phyloP scores from a whole-genome alignment of 2,113 vertebrate species.

The Neotoma lepida region DNA sequence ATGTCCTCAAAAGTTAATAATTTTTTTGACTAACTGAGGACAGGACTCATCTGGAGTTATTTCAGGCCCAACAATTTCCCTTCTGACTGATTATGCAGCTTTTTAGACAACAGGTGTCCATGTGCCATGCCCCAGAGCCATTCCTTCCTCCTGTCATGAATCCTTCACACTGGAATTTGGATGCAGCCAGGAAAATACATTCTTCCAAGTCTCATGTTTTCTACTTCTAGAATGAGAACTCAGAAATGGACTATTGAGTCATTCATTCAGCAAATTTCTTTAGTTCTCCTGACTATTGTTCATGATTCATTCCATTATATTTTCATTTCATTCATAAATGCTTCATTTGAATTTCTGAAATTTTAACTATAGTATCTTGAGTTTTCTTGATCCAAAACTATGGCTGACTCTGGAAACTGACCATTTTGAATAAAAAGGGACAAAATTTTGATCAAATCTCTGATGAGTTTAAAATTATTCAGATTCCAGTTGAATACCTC shows the following conservation, averaged over 20 bases:
- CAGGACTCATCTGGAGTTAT: neutral
- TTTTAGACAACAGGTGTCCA: neutral
- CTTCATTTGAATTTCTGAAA: neutral
- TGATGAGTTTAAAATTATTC: slow-evolving; percentile 2
- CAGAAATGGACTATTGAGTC: neutral
- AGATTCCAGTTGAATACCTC: neutral
- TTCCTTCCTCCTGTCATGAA: neutral
- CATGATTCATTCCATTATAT: neutral
- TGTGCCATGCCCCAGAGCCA: neutral
- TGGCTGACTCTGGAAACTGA: neutral
- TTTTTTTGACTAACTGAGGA: neutral
- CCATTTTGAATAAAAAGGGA: neutral
- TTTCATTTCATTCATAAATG: slow-evolving; percentile 8
- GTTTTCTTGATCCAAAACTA: neutral
- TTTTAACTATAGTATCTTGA: neutral
- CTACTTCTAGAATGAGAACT: neutral
- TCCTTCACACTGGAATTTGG: slow-evolving; percentile 33
- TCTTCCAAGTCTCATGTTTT: slow-evolving; percentile 37
- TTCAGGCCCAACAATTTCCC: slow-evolving; percentile 27
- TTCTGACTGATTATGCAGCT: neutral
- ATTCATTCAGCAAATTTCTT: slow-evolving; percentile 15
- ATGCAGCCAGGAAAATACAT: neutral
- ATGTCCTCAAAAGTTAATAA: slow-evolving; percentile 11
- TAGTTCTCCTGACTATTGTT: neutral
- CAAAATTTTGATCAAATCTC: neutral